Base-by-base conservation (phyloP, 2,113 vertebrate species). In the Ammodytes dubius region DNA sequence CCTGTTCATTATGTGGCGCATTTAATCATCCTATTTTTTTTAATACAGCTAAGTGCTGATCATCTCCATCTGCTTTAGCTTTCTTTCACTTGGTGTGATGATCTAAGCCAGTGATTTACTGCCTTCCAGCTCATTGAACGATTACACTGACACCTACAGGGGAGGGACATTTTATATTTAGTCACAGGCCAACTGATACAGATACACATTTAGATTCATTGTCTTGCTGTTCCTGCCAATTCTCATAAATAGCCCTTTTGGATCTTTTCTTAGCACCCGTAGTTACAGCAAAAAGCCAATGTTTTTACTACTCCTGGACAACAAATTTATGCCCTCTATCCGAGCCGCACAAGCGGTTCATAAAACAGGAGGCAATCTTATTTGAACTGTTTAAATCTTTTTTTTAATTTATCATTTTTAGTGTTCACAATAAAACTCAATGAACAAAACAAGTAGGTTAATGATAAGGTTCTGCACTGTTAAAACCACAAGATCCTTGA, bases 41-140 rank as follows among this genome's bases (percentile, higher is more conserved):
- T 74, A 64, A 84, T 84, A 76, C 70, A 84, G 77, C 68, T 42
- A 84, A 83, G 17, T 72, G 77, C 76, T 81, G 67, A 87, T 81
- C 49, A 65, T 59, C 15, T 39, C 65, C 59, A 67, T 67, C 27
- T 61, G 15, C 57, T 79, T 46, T 39, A 78, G 49, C 64, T 87
- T 69, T 70, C 63, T 11, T 75, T 86, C 35, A 72, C 40, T 67
- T 79, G 74, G 10, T 65, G 73, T 59, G 52, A 72, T 79, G 52
- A 85, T 77, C 43, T 61, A n/a, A 72, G 76, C 77, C 74, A 82
- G 57, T 81, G 85, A 92, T 89, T 82, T 81, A 92, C 87, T 84
- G 19, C 60, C 56, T 83, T 73, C 72, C 50, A 79, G 43, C 35
- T 79, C 70, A 86, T 13, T 85, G 66, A 82, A 77, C 69, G 68